phyloP scores from a whole-genome alignment of 1,140 invertebrate species.

The Nomia melanderi region DNA sequence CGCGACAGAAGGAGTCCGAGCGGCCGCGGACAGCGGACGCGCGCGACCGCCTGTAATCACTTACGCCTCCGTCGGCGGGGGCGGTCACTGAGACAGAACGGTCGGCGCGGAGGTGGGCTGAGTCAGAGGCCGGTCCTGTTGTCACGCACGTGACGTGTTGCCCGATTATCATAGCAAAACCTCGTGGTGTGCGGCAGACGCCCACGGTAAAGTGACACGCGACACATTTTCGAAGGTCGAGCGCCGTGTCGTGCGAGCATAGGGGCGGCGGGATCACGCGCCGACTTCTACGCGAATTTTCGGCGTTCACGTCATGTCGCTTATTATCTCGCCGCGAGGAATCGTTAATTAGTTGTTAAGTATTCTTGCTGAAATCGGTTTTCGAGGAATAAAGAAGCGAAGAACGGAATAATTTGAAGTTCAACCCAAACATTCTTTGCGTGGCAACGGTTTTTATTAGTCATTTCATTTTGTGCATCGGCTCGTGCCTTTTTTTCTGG shows the following conservation, averaged over 20 bases:
- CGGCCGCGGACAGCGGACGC: slow-evolving; percentile 25
- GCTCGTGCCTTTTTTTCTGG: too few relatives aligned
- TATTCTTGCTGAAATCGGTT: too few relatives aligned
- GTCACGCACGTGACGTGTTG: slow-evolving; percentile 60
- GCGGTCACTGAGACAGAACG: slow-evolving; percentile 18
- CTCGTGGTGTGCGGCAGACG: slow-evolving; percentile 31
- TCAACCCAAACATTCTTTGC: too few relatives aligned
- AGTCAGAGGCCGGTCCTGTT: slow-evolving; percentile 50
- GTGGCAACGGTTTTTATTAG: too few relatives aligned
- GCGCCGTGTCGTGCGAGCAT: background rate
- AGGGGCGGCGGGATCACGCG: too few relatives aligned
- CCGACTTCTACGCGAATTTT: too few relatives aligned
- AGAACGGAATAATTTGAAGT: too few relatives aligned
- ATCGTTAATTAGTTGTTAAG: too few relatives aligned
- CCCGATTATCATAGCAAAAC: slow-evolving; percentile 61
- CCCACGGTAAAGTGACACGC: slow-evolving; percentile 46
- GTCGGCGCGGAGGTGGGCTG: slow-evolving; percentile 28
- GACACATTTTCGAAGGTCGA: slow-evolving; percentile 54
- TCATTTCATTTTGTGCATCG: too few relatives aligned
- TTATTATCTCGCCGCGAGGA: too few relatives aligned
- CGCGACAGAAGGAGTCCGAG: slow-evolving; percentile 50
- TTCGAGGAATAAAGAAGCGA: too few relatives aligned
- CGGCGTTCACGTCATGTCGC: too few relatives aligned
- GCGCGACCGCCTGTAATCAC: slow-evolving; percentile 56
- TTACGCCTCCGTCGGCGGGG: slow-evolving; percentile 42